Evolutionary conservation across 2,113 vertebrate species (phyloP), one percentile per base, ranked within the genome.

Genomic region (Apus apus): DNA sequence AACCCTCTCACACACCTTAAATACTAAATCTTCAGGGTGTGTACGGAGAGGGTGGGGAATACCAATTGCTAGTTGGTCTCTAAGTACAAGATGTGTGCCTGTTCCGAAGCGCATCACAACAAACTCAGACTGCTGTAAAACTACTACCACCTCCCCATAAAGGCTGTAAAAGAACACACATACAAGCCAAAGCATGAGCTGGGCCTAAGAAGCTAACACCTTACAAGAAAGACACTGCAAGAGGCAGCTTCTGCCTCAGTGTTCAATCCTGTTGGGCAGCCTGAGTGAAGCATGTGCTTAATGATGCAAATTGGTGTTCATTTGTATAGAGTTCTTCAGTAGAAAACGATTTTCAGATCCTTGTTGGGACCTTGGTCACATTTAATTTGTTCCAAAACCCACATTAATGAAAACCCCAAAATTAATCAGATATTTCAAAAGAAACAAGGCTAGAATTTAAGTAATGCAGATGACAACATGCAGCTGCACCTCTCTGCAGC

Each of bases 341-440:
- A 80, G 56, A 92, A 94, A 84, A 86, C 56, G 81, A 40, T 91
- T 76, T 87, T 72, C 71, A 87, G 78, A 48, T 89, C 50, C 45
- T 79, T 51, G 27, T 46, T 79, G 36, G 62, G 27, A 89, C 19
- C 5, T 62, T 19, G 58, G 85, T 54, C 84, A 75, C 53, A 46
- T 73, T 90, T 93, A 78, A 89, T 92, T 92, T 94, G 77, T 87
- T 91, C 61, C 74, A 70, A 95, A 95, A 23, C 50, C 84, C 93
- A 93, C 54, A 92, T 85, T 79, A 92, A 91, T 68, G 45, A 78
- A 87, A 94, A 53, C 15, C 54, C 36, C 19, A 0, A 89, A 87
- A 94, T 78, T 82, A 92, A 86, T 84, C 68, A 81, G 25, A 5
- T 84, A 64, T 86, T 95, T 86, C 90, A 90, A 56, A 15, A 81